Base-by-base conservation (phyloP, 2,113 vertebrate genomes). In the Coregonus clupeaformis region DNA sequence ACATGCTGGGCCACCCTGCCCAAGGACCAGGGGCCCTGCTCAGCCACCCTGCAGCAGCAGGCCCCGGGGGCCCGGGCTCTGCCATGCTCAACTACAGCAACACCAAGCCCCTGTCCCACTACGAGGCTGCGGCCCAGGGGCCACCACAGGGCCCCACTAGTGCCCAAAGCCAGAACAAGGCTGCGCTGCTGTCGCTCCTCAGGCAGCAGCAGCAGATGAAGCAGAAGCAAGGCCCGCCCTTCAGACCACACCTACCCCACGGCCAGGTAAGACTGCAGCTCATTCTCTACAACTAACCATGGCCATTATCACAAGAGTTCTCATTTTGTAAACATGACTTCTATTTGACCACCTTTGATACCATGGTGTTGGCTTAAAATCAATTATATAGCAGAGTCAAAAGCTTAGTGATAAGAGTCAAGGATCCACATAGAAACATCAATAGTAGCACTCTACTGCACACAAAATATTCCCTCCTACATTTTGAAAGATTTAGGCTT, bases 101-200 rank as follows among this genome's bases (percentile, higher is more conserved):
- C 90, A 99, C 98, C 76, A 96, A 96, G 82, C 98, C 97, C 55
- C 93, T 99, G 78, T 95, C 96, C 2, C 98, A 99, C 92, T 99
- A 95, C 68, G 97, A 98, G 90, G 93, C 94, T 87, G 75, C 91
- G 91, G 3, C 93, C 84, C 76, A 90, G 67, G 52, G 92, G 1
- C 81, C 89, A 0, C 87, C 92, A 1, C 82, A 91, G 0, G 88
- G 93, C 30, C 93, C 84, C 49, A 74, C 82, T 12, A 84, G 76
- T 73, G 9, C 78, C 1, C 86, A 89, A 82, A 84, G 9, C 73
- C 92, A 96, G 88, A 96, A 85, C 88, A 98, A 98, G 87, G 47
- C 91, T 0, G 82, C 91, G 0, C 91, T 97, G 83, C 87, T 97
- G 76, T 79, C 90, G 0, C 93, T 97, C 71, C 89, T 97, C 2